A percentile compares a stretch with the other conserved stretches of the same genome.
phyloP scores from a whole-genome alignment of 1,140 invertebrate genomes.

The Sycobia sp. region DNA sequence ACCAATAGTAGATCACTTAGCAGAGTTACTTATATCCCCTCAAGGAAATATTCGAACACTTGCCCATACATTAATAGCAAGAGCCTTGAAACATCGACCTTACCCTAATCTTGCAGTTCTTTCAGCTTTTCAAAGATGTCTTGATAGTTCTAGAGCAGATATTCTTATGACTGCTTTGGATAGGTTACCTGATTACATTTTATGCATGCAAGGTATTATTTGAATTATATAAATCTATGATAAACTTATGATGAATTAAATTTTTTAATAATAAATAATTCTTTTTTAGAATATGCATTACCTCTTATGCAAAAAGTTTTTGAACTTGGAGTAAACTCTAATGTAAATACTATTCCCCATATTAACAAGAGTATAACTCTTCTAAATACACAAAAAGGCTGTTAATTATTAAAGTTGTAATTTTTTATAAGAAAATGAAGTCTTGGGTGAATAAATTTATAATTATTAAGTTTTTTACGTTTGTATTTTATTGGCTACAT shows the following conservation, averaged over 20 bases:
- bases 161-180: constrained; percentile 80
- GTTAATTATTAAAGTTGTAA: constrained; percentile 58
- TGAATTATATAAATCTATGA: constrained; percentile 6
- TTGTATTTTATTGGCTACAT: constrained; percentile 15
- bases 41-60: constrained; percentile 69
- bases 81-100: constrained; percentile 72
- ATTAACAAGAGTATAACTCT: constrained; percentile 80
- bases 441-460: constrained; percentile 27
- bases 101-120: constrained; percentile 67
- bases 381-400: constrained; percentile 82
- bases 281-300: constrained; percentile 75
- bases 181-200: constrained; percentile 79
- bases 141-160: constrained; percentile 79
- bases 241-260: background rate
- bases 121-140: constrained; percentile 77
- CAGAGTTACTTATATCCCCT: constrained; percentile 67
- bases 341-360: constrained; percentile 76
- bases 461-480: constrained; percentile 21
- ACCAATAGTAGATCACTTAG: constrained; percentile 68
- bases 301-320: constrained; percentile 82
- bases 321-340: constrained; percentile 78
- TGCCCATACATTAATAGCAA: constrained; percentile 69
- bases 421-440: constrained; percentile 25
- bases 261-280: constrained; percentile 20
- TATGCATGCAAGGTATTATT: constrained; percentile 75